These are phyloP conservation scores for Neomorphus geoffroyi DNA, from an alignment of 2,797 vertebrate species.

Conservation along the genomic window DNA sequence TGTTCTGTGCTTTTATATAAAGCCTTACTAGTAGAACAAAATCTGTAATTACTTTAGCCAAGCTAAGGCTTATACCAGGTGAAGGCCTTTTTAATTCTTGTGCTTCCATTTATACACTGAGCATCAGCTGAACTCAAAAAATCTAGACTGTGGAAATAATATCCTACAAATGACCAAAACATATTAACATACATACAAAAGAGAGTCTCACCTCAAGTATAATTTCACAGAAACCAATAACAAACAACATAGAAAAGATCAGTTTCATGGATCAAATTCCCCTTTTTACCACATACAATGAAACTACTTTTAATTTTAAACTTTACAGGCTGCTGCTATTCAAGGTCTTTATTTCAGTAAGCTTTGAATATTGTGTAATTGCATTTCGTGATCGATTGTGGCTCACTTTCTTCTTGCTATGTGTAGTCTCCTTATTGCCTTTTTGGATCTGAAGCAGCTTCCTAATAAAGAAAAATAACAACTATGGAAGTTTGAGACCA, in stretches of 20 bases:
- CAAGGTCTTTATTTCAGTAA: slow-evolving; percentile 50
- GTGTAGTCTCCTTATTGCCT: slow-evolving; percentile 42
- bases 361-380: slow-evolving; percentile 58
- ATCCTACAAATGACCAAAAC: background rate
- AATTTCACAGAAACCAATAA: background rate
- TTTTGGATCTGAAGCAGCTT: slow-evolving; percentile 59
- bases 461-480: slow-evolving; percentile 53
- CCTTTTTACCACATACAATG: slow-evolving; percentile 28
- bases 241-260: background rate
- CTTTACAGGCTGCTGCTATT: slow-evolving; percentile 30
- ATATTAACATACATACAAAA: background rate
- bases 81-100: background rate
- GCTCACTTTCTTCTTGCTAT: slow-evolving; percentile 22
- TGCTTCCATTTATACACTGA: background rate
- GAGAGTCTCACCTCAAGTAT: background rate
- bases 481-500: slow-evolving; percentile 12
- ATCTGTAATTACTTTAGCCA: background rate
- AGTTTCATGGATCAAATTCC: background rate
- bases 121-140: background rate
- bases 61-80: background rate
- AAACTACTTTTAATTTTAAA: slow-evolving; percentile 57
- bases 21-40: background rate
- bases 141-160: background rate
- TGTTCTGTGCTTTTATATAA: background rate
- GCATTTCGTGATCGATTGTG: slow-evolving; percentile 47